A percentile compares a stretch with the other conserved stretches of the same genome.
These are phyloP conservation scores for Cynodonichthys magdalenae DNA, from an alignment of 2,797 vertebrate genomes.

Conservation along the genomic window DNA sequence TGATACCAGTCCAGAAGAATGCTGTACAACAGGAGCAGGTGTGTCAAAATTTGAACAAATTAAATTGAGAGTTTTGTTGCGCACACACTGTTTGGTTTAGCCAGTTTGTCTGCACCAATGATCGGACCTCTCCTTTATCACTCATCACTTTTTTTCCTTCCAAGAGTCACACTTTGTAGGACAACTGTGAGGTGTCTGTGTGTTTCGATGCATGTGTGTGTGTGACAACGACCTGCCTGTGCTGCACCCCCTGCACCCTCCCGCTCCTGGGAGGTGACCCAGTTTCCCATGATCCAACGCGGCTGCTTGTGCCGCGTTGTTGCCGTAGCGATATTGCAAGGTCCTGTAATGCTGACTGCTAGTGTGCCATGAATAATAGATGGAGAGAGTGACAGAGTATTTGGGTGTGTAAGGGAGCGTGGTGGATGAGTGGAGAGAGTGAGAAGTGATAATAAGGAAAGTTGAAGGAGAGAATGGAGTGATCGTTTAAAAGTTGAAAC, in stretches of 20 bases:
- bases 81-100: conserved; percentile 6
- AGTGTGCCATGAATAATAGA: conserved; percentile 82
- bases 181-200: conserved; percentile 67
- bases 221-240: conserved; percentile 59
- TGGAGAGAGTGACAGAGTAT: conserved; percentile 68
- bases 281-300: conserved; percentile 82
- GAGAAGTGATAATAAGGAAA: conserved; percentile 15
- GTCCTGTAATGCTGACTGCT: conserved; percentile 74
- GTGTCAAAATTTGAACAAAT: background rate
- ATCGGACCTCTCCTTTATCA: conserved; percentile 23
- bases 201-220: conserved; percentile 9
- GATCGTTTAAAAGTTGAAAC: background rate
- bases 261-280: conserved; percentile 83
- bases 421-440: conserved; percentile 5
- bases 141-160: conserved; percentile 34
- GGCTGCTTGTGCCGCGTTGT: conserved; percentile 66
- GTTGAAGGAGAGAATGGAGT: conserved; percentile 5
- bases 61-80: no score
- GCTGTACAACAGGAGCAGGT: background rate
- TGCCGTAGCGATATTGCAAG: conserved; percentile 72
- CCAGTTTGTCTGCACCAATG: conserved; percentile 26
- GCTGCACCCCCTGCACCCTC: conserved; percentile 59
- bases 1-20: background rate
- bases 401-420: conserved; percentile 30
- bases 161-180: conserved; percentile 62